A percentile compares a stretch with the other conserved stretches of the same genome.
phyloP scores from a whole-genome alignment of 2,888 invertebrate genomes.

The Nasonovia ribisnigri region DNA sequence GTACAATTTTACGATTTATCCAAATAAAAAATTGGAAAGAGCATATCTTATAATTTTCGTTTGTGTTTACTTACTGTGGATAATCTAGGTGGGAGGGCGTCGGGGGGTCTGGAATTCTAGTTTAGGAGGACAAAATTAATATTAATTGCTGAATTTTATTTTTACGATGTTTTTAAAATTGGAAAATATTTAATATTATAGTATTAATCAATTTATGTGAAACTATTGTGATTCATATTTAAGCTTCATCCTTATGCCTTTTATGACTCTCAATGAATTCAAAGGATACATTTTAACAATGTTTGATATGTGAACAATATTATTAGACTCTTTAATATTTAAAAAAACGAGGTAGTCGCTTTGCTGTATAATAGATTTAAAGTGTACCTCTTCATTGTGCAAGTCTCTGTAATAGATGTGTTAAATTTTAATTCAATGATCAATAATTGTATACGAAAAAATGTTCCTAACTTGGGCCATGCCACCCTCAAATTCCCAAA shows the following conservation, averaged over 20 bases:
- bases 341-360: neutral
- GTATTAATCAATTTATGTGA: neutral
- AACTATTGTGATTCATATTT: neutral
- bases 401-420: neutral
- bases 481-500: too few relatives aligned
- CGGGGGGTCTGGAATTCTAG: neutral
- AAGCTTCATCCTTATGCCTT: neutral
- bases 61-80: neutral
- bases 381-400: neutral
- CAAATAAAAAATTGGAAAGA: neutral
- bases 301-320: neutral
- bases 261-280: neutral
- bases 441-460: neutral
- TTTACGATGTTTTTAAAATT: neutral
- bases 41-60: neutral
- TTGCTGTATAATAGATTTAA: neutral
- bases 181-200: neutral
- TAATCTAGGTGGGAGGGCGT: neutral
- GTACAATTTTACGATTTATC: neutral
- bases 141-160: neutral
- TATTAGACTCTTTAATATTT: neutral
- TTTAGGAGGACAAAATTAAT: neutral
- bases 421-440: neutral
- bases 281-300: neutral
- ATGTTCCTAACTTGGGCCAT: neutral